Base-by-base conservation (phyloP, 1,140 invertebrate genomes). In the Leptinotarsa lineolata region DNA sequence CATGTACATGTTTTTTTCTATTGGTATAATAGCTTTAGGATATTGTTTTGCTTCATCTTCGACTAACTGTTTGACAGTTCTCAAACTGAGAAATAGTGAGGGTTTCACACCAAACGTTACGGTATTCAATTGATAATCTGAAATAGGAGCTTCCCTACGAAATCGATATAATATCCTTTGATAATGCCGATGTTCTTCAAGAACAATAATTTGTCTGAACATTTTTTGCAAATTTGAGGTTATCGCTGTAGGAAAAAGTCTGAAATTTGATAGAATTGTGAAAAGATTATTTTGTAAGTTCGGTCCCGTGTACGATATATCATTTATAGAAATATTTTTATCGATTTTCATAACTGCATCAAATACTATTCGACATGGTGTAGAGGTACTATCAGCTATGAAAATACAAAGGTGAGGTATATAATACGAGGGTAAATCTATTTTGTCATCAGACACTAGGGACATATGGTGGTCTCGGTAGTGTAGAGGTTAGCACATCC, bases 291-390 rank as follows among this genome's bases (percentile, higher is more conserved):
- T 54, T 54, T 54, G 13, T 54, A 54, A 54, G 4, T 54, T 54
- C 4, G 46, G 46, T 15, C 46, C 15, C n/a, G 13, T 54, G 4
- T 54, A 12, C 46, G 12, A 54, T 12, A 54, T 4, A 64, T 64
- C 22, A 22, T 64, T 64, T 5, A 15, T 16, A 20, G 63, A 64
- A 20, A 21, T 64, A 16, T 21, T 21, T 8, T 24, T 20, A 22
- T 64, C 21, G 61, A 12, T 64, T 64, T 64, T 64, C 61, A 64
- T 64, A 64, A 4, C 20, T 20, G n/a, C 61, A 64, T 64, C 61
- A 64, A 64, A 64, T 22, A 64, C 61, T 20, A 64, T 21, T 22
- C 61, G 61, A 30, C 61, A 64, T 22, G 61, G 61, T 20, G 61
- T 21, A 0, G 61, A 64, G 20, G 21, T 22, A 64, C 20, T 64